Conservation (phyloP, 2,888 invertebrate genomes). For the Cataglyphis albicans region DNA sequence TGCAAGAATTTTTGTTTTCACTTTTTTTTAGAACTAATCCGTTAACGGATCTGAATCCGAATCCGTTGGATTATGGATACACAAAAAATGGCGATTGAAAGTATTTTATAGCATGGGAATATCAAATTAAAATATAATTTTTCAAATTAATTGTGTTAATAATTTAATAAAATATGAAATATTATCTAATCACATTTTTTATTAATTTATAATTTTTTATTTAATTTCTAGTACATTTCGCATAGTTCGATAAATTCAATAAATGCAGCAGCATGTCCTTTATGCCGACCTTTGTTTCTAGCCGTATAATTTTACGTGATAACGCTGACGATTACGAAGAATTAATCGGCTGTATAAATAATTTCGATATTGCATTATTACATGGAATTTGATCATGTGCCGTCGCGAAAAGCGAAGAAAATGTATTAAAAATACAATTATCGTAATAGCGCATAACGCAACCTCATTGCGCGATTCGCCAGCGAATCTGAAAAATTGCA, state of each 20-base stretch:
- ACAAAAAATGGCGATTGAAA: not conserved
- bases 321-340: slow-evolving; percentile 26
- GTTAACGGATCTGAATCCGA: not conserved
- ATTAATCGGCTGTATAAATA: slow-evolving; percentile 50
- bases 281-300: slow-evolving; percentile 21
- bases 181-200: not conserved
- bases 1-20: not conserved
- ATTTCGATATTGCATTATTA: slow-evolving; percentile 46
- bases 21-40: not conserved
- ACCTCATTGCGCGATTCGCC: not conserved
- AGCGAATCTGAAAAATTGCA: slow-evolving; percentile 18
- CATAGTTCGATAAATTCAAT: not conserved
- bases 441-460: slow-evolving; percentile 28
- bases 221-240: slow-evolving; percentile 23
- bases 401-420: slow-evolving; percentile 31
- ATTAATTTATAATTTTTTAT: slow-evolving; percentile 13
- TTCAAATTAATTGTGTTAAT: not conserved
- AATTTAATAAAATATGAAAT: not conserved
- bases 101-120: not conserved
- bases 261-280: slow-evolving; percentile 3
- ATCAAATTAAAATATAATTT: not conserved
- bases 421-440: slow-evolving; percentile 49
- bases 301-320: slow-evolving; percentile 25
- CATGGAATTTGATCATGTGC: slow-evolving; percentile 30
- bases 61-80: not conserved